Percentiles rank a stretch among this genome's conserved stretches.
Evolutionary conservation across 2,113 vertebrate species (phyloP).

Genomic region (Chinchilla lanigera): DNA sequence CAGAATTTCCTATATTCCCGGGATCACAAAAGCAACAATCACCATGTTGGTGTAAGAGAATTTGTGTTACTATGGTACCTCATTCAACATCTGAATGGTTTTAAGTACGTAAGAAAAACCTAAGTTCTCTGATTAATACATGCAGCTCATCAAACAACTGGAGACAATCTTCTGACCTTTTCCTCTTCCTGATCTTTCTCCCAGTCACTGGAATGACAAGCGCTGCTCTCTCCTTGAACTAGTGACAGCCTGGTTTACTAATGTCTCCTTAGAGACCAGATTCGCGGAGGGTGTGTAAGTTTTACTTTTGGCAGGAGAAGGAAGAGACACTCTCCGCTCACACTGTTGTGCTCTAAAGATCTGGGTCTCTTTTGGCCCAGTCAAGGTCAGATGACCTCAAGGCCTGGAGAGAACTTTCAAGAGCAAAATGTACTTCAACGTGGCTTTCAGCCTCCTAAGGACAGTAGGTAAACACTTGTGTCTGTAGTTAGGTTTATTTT

Average conservation of each 20-base stretch:
- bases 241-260: background rate
- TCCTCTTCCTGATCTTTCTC: background rate
- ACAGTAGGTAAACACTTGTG: background rate
- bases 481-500: background rate
- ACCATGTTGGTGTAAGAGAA: background rate
- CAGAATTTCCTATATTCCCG: background rate
- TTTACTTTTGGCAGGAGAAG: background rate
- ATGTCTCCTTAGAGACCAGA: background rate
- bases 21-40: background rate
- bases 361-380: background rate
- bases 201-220: background rate
- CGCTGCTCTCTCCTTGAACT: background rate
- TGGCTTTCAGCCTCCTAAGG: background rate
- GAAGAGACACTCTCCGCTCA: background rate
- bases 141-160: too few relatives aligned
- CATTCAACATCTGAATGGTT: background rate
- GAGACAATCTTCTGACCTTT: background rate
- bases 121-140: background rate
- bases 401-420: background rate
- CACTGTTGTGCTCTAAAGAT: background rate
- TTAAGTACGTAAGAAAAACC: background rate
- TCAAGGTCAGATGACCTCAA: background rate
- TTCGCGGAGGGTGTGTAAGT: background rate
- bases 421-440: background rate
- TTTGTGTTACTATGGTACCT: background rate